Conservation (phyloP, 2,888 invertebrate genomes). For the Penaeus monodon region DNA sequence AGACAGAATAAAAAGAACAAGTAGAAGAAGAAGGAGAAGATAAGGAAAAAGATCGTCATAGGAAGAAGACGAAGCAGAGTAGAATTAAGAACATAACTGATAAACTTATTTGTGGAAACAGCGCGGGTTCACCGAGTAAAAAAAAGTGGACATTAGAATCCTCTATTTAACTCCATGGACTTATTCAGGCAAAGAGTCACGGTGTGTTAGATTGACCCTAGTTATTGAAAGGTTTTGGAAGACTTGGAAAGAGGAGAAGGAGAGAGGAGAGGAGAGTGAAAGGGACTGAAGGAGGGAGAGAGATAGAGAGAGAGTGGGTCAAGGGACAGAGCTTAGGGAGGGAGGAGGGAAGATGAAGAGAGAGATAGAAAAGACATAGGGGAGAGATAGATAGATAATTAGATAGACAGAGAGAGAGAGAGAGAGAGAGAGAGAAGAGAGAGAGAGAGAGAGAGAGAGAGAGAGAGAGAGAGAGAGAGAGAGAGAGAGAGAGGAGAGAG, state of each 20-base stretch:
- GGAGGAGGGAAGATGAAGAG: background rate
- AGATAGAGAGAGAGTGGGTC: background rate
- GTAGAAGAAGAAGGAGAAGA: too few species aligned
- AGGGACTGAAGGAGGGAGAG: background rate
- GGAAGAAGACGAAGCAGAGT: background rate
- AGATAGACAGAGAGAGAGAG: background rate
- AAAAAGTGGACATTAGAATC: too few species aligned
- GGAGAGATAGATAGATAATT: background rate
- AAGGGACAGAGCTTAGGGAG: background rate
- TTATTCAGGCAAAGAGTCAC: too few species aligned
- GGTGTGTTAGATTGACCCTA: too few species aligned
- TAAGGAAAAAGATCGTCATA: too few species aligned
- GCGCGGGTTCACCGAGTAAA: too few species aligned
- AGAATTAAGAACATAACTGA: background rate
- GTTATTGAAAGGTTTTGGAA: too few species aligned
- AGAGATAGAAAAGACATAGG: background rate
- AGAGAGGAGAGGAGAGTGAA: background rate
- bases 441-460: background rate
- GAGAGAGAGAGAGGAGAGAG: background rate
- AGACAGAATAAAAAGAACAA: too few species aligned
- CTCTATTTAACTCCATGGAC: too few species aligned
- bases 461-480: background rate
- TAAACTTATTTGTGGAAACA: too few species aligned
- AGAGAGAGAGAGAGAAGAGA: background rate
- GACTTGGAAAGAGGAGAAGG: background rate